Conservation (phyloP, 1,140 invertebrate genomes). For the Octopus sinensis region DNA sequence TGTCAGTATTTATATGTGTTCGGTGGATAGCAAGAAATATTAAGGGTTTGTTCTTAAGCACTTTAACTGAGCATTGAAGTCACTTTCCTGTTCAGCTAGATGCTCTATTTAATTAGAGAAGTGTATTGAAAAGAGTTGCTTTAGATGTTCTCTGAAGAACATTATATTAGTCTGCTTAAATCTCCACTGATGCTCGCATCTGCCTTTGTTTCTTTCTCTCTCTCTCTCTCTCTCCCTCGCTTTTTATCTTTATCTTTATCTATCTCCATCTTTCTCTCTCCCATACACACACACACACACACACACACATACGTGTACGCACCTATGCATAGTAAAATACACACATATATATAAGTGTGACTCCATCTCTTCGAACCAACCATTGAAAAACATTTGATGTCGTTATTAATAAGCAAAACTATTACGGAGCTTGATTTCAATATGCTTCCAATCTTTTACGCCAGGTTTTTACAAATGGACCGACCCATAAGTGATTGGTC, state of each 20-base stretch:
- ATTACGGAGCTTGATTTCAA: too few relatives aligned
- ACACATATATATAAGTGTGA: too few relatives aligned
- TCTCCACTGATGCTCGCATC: not conserved
- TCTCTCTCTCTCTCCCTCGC: not conserved
- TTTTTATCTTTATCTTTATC: not conserved
- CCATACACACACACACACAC: not conserved
- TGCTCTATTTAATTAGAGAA: constrained; percentile 1
- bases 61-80: not conserved
- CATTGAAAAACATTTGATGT: too few relatives aligned
- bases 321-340: too few relatives aligned
- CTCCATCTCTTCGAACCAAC: too few relatives aligned
- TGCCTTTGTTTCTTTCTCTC: not conserved
- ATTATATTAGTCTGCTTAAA: not conserved
- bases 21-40: not conserved
- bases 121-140: not conserved
- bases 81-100: not conserved
- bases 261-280: not conserved
- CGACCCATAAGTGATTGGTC: too few relatives aligned
- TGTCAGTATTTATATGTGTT: not conserved
- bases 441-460: too few relatives aligned
- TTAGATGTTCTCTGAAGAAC: not conserved
- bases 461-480: too few relatives aligned
- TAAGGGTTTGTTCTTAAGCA: not conserved
- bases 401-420: too few relatives aligned
- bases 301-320: too few relatives aligned